Base-by-base conservation (phyloP, 1,140 invertebrate genomes). In the Tetramorium simillimum region DNA sequence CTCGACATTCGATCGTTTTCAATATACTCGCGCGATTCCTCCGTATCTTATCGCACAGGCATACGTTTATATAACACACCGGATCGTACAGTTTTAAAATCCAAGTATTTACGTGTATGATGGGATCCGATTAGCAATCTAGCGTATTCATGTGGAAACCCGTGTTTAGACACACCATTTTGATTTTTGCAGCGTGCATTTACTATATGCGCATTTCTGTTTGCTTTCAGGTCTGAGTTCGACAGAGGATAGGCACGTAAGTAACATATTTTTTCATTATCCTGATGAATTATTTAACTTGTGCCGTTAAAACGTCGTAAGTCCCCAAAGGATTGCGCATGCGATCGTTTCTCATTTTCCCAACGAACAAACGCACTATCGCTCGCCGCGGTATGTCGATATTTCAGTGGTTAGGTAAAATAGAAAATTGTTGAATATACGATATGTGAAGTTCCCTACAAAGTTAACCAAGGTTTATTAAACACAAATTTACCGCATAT, bases 231-330 rank as follows among this genome's bases (percentile, higher is more conserved):
- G 96, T 95, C 95, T 97, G 90, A 97, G 96, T 92, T 96, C 96
- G 85, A 96, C 96, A 86, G 96, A 97, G 92, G 96, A 97, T 92
- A 95, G 96, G 96, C 96, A 97, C 95, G 96, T 97, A 94, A 97
- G 96, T 97, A 92, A 77, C 81, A 77, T 69, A 46, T 56, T 76
- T 88, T 58, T 51, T 18, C 14, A 33, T n/a, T 37, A 33, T 33
- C 24, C n/a, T 18, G 24, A 46, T 14, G 5, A 33, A 28, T 46
- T 63, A 51, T 65, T 65, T 65, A 46, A 78, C 24, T 65, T 10
- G n/a, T 28, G 16, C 9, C 18, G 14, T 60, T 14, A 60, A 24
- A 53, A 53, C 49, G 43, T 62, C 51, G 12, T 7, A 62, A 53
- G 46, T 56, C 56, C 56, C 28, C 51, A 46, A 58, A 65, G 21